Conservation (phyloP, 2,113 vertebrate genomes). For the Bufo bufo region DNA sequence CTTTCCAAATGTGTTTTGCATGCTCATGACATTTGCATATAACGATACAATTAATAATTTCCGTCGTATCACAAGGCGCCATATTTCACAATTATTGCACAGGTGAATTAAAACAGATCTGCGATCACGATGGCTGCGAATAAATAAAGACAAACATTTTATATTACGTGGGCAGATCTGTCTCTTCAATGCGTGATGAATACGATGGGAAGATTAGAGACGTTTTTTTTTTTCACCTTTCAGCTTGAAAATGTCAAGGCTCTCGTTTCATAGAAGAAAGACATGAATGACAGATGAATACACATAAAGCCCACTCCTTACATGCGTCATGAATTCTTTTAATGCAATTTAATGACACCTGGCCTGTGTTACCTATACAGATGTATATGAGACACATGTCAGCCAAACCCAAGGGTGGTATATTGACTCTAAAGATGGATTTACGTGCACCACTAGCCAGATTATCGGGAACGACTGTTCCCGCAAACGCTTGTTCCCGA, state of each 20-base stretch:
- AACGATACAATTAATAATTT: slow-evolving; percentile 38
- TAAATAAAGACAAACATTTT: neutral
- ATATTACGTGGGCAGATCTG: neutral
- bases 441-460: too few relatives aligned
- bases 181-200: neutral
- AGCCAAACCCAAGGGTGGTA: too few relatives aligned
- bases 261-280: neutral
- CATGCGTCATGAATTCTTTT: neutral
- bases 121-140: neutral
- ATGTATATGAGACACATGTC: neutral
- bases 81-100: slow-evolving; percentile 39
- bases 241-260: neutral
- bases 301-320: neutral
- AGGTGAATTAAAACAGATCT: slow-evolving; percentile 4
- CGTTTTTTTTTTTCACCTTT: neutral
- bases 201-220: neutral
- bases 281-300: neutral
- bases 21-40: slow-evolving; percentile 27
- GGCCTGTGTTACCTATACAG: neutral
- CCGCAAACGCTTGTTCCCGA: too few relatives aligned
- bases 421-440: too few relatives aligned
- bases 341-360: neutral
- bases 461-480: too few relatives aligned
- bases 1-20: slow-evolving; percentile 23
- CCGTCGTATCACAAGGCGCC: neutral